Evolutionary conservation across 1,140 invertebrate genomes (phyloP), one percentile per base, ranked within the genome.

Genomic region (Campoletis sonorensis): DNA sequence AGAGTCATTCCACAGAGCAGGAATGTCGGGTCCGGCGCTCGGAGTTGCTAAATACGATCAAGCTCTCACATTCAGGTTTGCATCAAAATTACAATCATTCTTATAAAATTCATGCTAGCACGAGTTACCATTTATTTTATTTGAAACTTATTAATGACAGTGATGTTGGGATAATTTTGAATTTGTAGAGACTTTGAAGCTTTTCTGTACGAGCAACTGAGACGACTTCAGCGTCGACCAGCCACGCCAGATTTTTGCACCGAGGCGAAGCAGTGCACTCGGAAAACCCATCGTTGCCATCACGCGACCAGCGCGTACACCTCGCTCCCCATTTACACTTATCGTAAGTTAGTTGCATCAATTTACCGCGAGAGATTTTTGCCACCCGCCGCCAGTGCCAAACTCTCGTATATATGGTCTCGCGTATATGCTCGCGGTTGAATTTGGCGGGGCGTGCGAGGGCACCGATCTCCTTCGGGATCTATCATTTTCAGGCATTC

Each of bases 301-400:
- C 97, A 98, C 87, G 96, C 97, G 4, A 96, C 97, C 18, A 97
- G 97, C 90, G 97, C 97, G 64, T 98, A 98, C 89, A 98, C 97
- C 8, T 97, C 97, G 21, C 94, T 97, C 61, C 97, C 97, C 45
- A 87, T 90, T 76, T 92, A 92, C 79, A 91, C 90, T 27, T 92
- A 92, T 86, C 89, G 91, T 92, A 89, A 80, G 91, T 88, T 71
- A 30, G 30, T 45, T 7, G 18, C 15, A 5, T 13, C 61, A 45
- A 45, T 45, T 45, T 45, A 64, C 23, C 21, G 61, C 21, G 61
- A 58, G 49, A 75, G 72, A 45, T 75, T 75, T 54, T 21, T 75
- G 71, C 51, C 51, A 11, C 51, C 51, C 51, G 51, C 4, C 16
- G 51, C 51, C 51, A n/a, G 51, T 45, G 8, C 40, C 40, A 45